Evolutionary conservation across 2,797 vertebrate genomes (phyloP), one percentile per base, ranked within the genome.

Genomic region (Microchirus variegatus): DNA sequence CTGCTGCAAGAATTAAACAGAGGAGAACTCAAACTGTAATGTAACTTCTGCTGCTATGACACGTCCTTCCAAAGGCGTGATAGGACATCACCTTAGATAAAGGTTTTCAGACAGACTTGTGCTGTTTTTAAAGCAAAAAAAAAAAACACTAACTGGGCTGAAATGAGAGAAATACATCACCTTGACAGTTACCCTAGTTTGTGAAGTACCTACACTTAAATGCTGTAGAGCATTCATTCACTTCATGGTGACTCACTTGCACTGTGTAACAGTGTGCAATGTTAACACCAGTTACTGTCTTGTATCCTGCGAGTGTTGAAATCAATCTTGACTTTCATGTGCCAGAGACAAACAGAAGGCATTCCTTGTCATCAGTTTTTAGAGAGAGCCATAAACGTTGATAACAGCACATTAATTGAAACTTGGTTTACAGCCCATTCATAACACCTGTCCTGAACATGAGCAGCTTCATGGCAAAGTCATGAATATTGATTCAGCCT

Each of bases 401-500:
- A 78, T 44, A 70, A 52, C 54, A 45, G 43, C 59, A 42, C 73
- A 74, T 85, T 84, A 75, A 77, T 78, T 77, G 53, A 78, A 83
- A 78, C 60, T 74, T 73, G 70, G 63, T 80, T 81, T 65, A 67
- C 75, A 56, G 60, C 63, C 67, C 65, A 73, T 77, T 82, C 52
- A 68, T 73, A 67, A 82, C 37, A 78, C 56, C 69, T 31, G 31
- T 31, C 31, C 31, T 59, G 49, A 82, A 80, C 55, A 50, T 19
- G 57, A 70, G 55, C 58, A 4, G 70, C 56, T 64, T 77, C 43
- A 9, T 50, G 16, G 65, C 54, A 37, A 42, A 73, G 61, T 74
- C 78, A 59, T 77, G 76, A 84, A 82, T 83, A 83, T 87, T 78
- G 78, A 86, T 83, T 82, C 48, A 52, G 53, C 18, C 42, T n/a